A percentile compares a stretch with the other conserved stretches of the same genome.
These are phyloP conservation scores for Paragorgia papillata DNA, from an alignment of 92 coral and sea anemone genomes.

Conservation along the genomic window DNA sequence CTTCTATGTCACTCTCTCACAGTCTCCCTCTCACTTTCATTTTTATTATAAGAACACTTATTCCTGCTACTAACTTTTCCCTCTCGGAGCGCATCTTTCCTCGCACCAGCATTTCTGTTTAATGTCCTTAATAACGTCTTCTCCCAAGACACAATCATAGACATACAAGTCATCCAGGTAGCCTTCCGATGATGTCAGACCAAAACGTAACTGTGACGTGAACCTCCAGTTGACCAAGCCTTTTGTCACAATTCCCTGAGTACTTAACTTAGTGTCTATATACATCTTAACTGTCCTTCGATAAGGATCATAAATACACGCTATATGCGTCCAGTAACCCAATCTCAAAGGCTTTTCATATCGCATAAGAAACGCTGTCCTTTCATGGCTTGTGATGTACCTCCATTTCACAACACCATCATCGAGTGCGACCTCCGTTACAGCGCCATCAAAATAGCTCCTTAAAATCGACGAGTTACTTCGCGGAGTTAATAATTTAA, in stretches of 20 bases:
- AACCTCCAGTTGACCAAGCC: conserved; percentile 32
- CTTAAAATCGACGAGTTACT: conserved; percentile 13
- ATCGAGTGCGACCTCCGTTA: conserved; percentile 2
- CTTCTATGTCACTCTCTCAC: no score
- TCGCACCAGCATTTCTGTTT: conserved; percentile 10
- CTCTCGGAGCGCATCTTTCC: conserved; percentile 39
- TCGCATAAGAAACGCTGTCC: conserved; percentile 1
- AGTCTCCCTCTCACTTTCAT: no score
- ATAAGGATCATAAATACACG: conserved; percentile 21
- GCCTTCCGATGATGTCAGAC: conserved; percentile 28
- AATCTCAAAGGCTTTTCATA: not conserved
- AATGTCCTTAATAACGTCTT: conserved; percentile 16
- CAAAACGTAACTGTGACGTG: conserved; percentile 8
- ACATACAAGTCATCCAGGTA: conserved; percentile 32
- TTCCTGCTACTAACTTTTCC: conserved; percentile 19
- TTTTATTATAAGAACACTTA: no score
- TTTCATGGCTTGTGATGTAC: conserved; percentile 11
- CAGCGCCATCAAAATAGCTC: conserved; percentile 34
- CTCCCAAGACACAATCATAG: conserved; percentile 29
- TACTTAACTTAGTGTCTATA: not conserved
- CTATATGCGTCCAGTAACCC: conserved; percentile 27
- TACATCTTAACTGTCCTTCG: conserved; percentile 22
- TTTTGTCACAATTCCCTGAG: not conserved
- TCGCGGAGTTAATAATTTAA: conserved; percentile 14
- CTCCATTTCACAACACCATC: conserved; percentile 30